Conservation (phyloP, 2,113 vertebrate genomes). For the Oreochromis aureus region DNA sequence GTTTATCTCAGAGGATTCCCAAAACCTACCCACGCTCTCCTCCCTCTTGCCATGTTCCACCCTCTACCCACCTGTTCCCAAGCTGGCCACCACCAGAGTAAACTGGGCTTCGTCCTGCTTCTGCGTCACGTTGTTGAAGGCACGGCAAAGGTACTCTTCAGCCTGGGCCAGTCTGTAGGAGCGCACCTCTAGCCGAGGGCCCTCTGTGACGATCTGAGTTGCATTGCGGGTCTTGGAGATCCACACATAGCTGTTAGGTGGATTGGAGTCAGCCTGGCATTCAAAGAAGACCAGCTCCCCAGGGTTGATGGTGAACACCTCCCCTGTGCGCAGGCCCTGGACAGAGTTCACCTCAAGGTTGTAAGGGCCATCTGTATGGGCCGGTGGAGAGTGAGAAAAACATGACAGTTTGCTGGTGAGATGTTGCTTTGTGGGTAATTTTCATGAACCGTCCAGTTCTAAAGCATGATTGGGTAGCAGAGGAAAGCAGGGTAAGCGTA, state of each 20-base stretch:
- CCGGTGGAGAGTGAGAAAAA: neutral
- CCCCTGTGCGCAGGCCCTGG: slow-evolving; percentile 81
- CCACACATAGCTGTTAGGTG: slow-evolving; percentile 91
- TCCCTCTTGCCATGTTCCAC: neutral
- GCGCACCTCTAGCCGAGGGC: slow-evolving; percentile 80
- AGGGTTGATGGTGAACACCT: slow-evolving; percentile 86
- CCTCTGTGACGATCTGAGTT: slow-evolving; percentile 79
- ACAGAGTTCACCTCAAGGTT: slow-evolving; percentile 87
- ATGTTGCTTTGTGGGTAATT: neutral
- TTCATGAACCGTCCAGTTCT: neutral
- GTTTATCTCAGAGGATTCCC: slow-evolving; percentile 42
- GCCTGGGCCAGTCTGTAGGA: slow-evolving; percentile 77
- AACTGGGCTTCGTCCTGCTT: slow-evolving; percentile 85
- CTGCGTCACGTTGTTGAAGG: slow-evolving; percentile 89
- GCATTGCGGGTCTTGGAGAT: slow-evolving; percentile 79
- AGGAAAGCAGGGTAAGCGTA: neutral
- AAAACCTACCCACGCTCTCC: slow-evolving; percentile 20
- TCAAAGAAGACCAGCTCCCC: slow-evolving; percentile 85
- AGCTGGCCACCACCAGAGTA: slow-evolving; percentile 82
- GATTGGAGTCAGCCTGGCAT: slow-evolving; percentile 93
- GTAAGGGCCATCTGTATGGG: slow-evolving; percentile 86
- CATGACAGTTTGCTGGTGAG: neutral
- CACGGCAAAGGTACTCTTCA: slow-evolving; percentile 82
- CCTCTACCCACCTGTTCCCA: slow-evolving; percentile 73
- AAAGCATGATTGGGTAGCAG: neutral